phyloP scores from a whole-genome alignment of 2,113 vertebrate species.

The Amphilophus citrinellus region DNA sequence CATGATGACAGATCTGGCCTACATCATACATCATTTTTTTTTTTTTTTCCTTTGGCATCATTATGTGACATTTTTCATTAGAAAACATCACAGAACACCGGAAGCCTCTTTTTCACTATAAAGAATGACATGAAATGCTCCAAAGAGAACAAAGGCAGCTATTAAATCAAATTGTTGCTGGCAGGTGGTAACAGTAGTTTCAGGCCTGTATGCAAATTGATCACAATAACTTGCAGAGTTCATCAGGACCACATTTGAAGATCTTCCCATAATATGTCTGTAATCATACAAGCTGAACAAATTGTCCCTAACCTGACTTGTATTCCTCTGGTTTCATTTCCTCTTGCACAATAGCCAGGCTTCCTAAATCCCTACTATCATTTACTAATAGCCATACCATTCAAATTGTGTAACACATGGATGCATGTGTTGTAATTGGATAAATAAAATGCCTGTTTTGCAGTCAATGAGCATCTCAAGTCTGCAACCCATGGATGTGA shows the following conservation, averaged over 20 bases:
- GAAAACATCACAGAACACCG: slow-evolving; percentile 34
- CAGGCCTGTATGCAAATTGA: slow-evolving; percentile 14
- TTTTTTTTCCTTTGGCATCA: slow-evolving; percentile 39
- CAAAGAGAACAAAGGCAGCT: slow-evolving; percentile 30
- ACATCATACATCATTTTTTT: slow-evolving; percentile 49
- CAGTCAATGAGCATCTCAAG: background rate
- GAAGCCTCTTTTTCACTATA: background rate
- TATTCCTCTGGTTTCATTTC: slow-evolving; percentile 3
- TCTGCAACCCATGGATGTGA: background rate
- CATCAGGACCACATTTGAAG: slow-evolving; percentile 15
- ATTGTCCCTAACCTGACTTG: background rate
- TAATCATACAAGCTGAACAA: background rate
- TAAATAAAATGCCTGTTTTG: background rate
- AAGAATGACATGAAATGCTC: background rate
- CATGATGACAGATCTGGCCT: slow-evolving; percentile 23
- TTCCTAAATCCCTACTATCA: background rate
- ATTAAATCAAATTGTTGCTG: slow-evolving; percentile 15
- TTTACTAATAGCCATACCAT: background rate
- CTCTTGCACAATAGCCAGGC: background rate
- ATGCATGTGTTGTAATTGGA: background rate
- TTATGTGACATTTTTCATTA: slow-evolving; percentile 50
- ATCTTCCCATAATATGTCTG: background rate
- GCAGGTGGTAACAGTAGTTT: slow-evolving; percentile 26
- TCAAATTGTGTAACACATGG: background rate
- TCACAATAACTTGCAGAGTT: slow-evolving; percentile 14